Conservation (phyloP, 2,113 vertebrate genomes). For the Microtus pennsylvanicus region DNA sequence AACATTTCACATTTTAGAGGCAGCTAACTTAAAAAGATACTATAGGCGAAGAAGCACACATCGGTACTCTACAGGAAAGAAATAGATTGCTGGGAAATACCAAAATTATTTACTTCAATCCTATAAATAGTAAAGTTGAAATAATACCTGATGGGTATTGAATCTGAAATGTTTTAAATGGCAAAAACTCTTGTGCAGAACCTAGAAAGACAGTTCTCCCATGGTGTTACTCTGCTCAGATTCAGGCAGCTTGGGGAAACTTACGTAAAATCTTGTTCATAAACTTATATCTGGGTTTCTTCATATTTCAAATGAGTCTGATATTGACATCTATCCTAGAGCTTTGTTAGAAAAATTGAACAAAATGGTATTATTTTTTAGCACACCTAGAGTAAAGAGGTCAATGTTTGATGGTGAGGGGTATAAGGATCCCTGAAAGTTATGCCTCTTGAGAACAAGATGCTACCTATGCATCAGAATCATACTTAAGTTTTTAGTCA, state of each 20-base stretch:
- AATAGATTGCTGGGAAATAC: not conserved
- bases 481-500: not conserved
- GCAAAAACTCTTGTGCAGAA: not conserved
- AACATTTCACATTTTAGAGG: not conserved
- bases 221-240: not conserved
- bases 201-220: not conserved
- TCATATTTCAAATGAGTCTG: not conserved
- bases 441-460: slow-evolving; percentile 8
- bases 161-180: slow-evolving; percentile 7
- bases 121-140: not conserved
- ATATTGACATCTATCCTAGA: not conserved
- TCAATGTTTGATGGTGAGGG: not conserved
- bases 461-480: not conserved
- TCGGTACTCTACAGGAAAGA: not conserved
- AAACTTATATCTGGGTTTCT: not conserved
- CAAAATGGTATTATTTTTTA: slow-evolving; percentile 15
- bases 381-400: not conserved
- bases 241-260: not conserved
- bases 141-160: not conserved
- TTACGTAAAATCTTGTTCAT: not conserved
- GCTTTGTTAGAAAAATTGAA: not conserved
- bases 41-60: not conserved
- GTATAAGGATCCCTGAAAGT: not conserved
- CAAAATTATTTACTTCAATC: not conserved
- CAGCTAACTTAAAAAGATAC: not conserved